Conservation (phyloP, 1,140 invertebrate species). For the Drosophila micromelanica region DNA sequence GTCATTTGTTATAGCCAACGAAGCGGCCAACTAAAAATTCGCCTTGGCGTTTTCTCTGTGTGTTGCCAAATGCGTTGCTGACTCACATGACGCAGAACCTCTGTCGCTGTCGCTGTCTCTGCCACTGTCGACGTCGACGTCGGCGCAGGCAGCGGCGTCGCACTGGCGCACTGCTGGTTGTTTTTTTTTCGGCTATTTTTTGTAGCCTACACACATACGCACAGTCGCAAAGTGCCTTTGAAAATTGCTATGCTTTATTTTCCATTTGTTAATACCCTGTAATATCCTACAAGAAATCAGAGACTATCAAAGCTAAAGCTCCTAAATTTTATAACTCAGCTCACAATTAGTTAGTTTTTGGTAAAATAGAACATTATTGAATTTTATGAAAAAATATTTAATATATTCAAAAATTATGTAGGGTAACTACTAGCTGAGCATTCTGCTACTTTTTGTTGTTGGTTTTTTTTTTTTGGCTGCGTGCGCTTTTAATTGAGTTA, state of each 20-base stretch:
- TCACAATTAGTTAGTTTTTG: too few relatives aligned
- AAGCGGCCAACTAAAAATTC: conserved; percentile 55
- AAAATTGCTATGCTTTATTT: conserved; percentile 39
- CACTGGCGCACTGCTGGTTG: conserved; percentile 56
- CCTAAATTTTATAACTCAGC: too few relatives aligned
- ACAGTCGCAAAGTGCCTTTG: conserved; percentile 65
- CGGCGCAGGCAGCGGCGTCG: too few relatives aligned
- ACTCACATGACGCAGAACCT: conserved; percentile 79
- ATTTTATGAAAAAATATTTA: too few relatives aligned
- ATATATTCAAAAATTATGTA: not conserved
- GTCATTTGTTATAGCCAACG: conserved; percentile 48
- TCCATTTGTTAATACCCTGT: conserved; percentile 13
- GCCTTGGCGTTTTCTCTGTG: conserved; percentile 33
- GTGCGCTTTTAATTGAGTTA: conserved; percentile 81
- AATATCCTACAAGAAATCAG: not conserved
- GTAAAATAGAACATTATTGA: too few relatives aligned
- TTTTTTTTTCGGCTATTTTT: conserved; percentile 37
- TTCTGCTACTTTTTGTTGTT: not conserved
- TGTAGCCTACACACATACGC: conserved; percentile 20
- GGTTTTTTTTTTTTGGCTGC: conserved; percentile 60
- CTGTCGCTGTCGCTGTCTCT: conserved; percentile 9
- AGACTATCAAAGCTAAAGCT: too few relatives aligned
- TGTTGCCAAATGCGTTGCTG: conserved; percentile 61
- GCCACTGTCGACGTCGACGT: conserved; percentile 18
- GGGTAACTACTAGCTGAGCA: conserved; percentile 3